Conservation (phyloP, 2,888 invertebrate species). For the Conchocele bisecta region DNA sequence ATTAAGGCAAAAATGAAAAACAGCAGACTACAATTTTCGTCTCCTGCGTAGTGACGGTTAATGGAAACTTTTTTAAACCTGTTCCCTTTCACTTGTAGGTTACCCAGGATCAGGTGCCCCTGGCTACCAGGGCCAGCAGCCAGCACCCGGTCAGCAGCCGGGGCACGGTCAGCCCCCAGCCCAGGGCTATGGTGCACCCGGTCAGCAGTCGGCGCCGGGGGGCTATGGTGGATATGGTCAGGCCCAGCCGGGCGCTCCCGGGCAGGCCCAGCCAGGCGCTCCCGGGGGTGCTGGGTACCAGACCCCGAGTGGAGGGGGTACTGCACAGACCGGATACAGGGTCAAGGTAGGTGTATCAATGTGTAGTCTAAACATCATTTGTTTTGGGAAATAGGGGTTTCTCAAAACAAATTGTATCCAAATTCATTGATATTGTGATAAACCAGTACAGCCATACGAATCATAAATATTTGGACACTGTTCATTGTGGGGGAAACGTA, state of each 20-base stretch:
- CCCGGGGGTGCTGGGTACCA: constrained; percentile 49
- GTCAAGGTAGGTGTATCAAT: constrained; percentile 56
- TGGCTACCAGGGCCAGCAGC: constrained; percentile 31
- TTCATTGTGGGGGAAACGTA: too few relatives aligned
- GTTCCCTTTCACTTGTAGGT: neutral
- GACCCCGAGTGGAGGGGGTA: constrained; percentile 39
- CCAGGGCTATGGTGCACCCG: constrained; percentile 24
- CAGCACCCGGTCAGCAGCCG: constrained; percentile 24
- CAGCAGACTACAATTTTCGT: too few relatives aligned
- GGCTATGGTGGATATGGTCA: constrained; percentile 33
- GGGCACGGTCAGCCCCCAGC: constrained; percentile 14
- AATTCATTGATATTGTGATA: too few relatives aligned
- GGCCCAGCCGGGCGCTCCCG: constrained; percentile 14
- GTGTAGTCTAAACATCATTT: too few relatives aligned
- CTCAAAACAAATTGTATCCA: too few relatives aligned
- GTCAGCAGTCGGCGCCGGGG: constrained; percentile 26
- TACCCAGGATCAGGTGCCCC: constrained; percentile 17
- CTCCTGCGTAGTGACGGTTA: too few relatives aligned
- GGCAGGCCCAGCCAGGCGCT: constrained; percentile 19
- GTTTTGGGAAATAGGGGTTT: too few relatives aligned
- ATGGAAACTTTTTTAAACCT: neutral
- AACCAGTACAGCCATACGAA: too few relatives aligned
- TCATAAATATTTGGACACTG: too few relatives aligned
- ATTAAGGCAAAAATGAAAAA: too few relatives aligned
- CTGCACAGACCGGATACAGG: constrained; percentile 53